Evolutionary conservation across 2,113 vertebrate species (phyloP).

Genomic region (Chaenogobius annularis): DNA sequence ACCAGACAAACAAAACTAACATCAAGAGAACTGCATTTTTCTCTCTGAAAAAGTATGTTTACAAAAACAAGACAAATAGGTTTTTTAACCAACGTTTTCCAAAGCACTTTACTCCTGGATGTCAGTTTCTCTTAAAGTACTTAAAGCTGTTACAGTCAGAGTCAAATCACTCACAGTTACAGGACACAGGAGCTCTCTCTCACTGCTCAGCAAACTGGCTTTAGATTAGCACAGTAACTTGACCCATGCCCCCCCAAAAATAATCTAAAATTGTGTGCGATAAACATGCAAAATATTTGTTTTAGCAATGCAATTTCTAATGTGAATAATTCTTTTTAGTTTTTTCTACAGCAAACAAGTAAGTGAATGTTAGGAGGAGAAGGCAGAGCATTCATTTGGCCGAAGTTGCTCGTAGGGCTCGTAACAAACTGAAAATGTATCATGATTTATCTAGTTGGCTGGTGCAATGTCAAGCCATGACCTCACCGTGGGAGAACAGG

Average conservation of each 20-base stretch:
- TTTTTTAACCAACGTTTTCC: not conserved
- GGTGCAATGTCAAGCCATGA: not conserved
- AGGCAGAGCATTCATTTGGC: no score
- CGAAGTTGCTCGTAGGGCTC: not conserved
- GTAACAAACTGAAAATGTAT: not conserved
- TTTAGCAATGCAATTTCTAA: no score
- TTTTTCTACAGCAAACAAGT: no score
- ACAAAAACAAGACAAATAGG: not conserved
- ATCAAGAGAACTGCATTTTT: not conserved
- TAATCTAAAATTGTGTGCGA: not conserved
- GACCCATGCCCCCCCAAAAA: not conserved
- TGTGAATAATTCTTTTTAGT: no score
- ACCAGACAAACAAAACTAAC: slow-evolving; percentile 58
- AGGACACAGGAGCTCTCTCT: slow-evolving; percentile 14
- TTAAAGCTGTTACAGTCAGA: not conserved
- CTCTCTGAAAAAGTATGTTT: slow-evolving; percentile 13
- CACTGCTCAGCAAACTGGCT: not conserved
- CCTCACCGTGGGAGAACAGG: not conserved
- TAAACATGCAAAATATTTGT: not conserved
- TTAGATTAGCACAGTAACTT: slow-evolving; percentile 9
- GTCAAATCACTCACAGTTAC: slow-evolving; percentile 21
- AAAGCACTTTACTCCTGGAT: not conserved
- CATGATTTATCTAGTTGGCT: not conserved
- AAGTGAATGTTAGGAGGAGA: no score
- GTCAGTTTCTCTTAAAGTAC: not conserved